Base-by-base conservation (phyloP, 1,140 invertebrate species). In the Musca domestica region DNA sequence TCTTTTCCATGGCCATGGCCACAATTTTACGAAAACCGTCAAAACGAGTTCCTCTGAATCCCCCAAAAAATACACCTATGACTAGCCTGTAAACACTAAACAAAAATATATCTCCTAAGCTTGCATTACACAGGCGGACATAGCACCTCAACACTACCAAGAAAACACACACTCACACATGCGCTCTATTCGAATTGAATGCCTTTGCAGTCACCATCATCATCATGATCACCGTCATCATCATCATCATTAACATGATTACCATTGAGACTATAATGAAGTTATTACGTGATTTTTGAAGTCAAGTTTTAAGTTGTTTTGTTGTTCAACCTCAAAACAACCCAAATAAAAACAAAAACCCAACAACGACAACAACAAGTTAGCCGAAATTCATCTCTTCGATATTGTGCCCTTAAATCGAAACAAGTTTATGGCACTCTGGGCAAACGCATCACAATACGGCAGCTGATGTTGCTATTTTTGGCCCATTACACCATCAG, bases 201-300 rank as follows among this genome's bases (percentile, higher is more conserved):
- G 34, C 6, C 10, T 41, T 41, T 10, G 34, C 34, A 41, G 27
- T 9, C 27, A 30, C 27, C 27, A 41, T 41, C 10, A 27, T 56
- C 12, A 30, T 58, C 14, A 58, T 17, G 4, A 20, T 14, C 9
- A n/a, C 7, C 15, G 30, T 25, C 23, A n/a, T 30, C 15, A 58
- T 58, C 23, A 30, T 30, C 23, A 9, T 30, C 14, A 17, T 30
- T 15, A 30, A 17, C 14, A 34, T 17, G 25, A 61, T 61, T n/a
- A 61, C 27, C n/a, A 41, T 34, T 12, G 56, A 41, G 34, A 61
- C 20, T n/a, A 61, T 61, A 61, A 61, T 61, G 56, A 17, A 1
- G n/a, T 61, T 61, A 61, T 61, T 61, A 61, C 56, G 56, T 61
- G 56, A 61, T 61, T 61, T 61, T 58, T 30, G 17, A 61, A 61